Percentiles rank a stretch among this genome's conserved stretches.
phyloP scores from a whole-genome alignment of 2,797 vertebrate genomes.

The Smutsia gigantea region DNA sequence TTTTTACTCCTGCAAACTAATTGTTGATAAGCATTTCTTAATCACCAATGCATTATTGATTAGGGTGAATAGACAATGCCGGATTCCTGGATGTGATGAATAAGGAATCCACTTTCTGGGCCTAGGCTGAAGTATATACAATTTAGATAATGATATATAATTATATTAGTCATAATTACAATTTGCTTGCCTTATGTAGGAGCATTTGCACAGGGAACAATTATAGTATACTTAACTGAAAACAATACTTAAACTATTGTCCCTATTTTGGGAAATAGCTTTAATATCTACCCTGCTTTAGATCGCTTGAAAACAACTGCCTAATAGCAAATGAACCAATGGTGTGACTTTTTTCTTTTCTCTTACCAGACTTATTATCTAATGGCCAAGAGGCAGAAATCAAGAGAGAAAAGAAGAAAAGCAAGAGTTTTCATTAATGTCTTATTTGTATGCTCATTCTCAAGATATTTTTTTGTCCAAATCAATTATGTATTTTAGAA shows the following conservation, averaged over 20 bases:
- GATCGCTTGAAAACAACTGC: background rate
- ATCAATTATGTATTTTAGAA: background rate
- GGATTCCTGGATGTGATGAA: background rate
- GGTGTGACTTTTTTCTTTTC: background rate
- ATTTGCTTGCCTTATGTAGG: constrained; percentile 56
- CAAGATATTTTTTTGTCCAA: background rate
- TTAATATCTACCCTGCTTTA: constrained; percentile 37
- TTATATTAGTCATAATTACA: constrained; percentile 67
- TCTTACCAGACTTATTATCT: background rate
- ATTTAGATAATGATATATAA: constrained; percentile 68
- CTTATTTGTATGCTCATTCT: background rate
- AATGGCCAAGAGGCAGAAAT: background rate
- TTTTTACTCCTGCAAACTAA: background rate
- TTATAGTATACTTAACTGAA: constrained; percentile 53
- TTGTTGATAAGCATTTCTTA: constrained; percentile 35
- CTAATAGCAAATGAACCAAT: constrained; percentile 28
- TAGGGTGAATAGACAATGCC: background rate
- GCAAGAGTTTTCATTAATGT: background rate
- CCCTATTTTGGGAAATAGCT: constrained; percentile 54
- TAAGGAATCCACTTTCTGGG: constrained; percentile 33
- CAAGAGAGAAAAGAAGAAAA: background rate
- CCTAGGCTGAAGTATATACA: background rate
- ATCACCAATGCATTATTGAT: constrained; percentile 16
- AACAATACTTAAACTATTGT: constrained; percentile 68
- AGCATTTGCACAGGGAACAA: constrained; percentile 47